Percentiles rank a stretch among this genome's conserved stretches.
Conservation (phyloP, 2,113 vertebrate genomes). For the Percina caprodes region DNA sequence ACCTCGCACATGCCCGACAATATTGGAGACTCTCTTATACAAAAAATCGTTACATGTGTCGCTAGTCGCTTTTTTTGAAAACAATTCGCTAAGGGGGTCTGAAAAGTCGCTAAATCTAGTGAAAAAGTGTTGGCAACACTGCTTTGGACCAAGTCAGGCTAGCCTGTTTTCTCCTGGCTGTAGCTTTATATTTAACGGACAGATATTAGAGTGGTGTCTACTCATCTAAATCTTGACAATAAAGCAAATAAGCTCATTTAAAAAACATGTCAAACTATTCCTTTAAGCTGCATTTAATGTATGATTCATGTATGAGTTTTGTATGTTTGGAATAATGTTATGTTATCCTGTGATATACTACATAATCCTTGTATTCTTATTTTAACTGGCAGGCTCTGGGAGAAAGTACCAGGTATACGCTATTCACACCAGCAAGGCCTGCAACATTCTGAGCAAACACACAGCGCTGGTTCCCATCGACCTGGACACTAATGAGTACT, state of each 20-base stretch:
- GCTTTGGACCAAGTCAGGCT: too few relatives aligned
- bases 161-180: too few relatives aligned
- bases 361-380: not conserved
- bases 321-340: not conserved
- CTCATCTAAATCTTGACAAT: not conserved
- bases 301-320: not conserved
- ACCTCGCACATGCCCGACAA: too few relatives aligned
- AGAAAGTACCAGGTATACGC: slow-evolving; percentile 89
- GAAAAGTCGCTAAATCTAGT: too few relatives aligned
- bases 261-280: not conserved
- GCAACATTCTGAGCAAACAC: slow-evolving; percentile 95
- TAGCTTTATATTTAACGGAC: too few relatives aligned
- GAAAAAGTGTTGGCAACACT: too few relatives aligned
- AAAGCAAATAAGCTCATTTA: not conserved
- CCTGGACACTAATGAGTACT: slow-evolving; percentile 89
- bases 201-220: too few relatives aligned
- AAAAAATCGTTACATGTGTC: too few relatives aligned
- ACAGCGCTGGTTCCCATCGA: slow-evolving; percentile 91
- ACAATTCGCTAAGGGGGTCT: too few relatives aligned
- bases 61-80: too few relatives aligned
- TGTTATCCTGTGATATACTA: not conserved
- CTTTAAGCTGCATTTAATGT: not conserved
- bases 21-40: too few relatives aligned
- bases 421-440: slow-evolving; percentile 94
- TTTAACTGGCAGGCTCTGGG: slow-evolving; percentile 84